Base-by-base conservation (phyloP, 2,113 vertebrate species). In the Ramphastos sulfuratus region DNA sequence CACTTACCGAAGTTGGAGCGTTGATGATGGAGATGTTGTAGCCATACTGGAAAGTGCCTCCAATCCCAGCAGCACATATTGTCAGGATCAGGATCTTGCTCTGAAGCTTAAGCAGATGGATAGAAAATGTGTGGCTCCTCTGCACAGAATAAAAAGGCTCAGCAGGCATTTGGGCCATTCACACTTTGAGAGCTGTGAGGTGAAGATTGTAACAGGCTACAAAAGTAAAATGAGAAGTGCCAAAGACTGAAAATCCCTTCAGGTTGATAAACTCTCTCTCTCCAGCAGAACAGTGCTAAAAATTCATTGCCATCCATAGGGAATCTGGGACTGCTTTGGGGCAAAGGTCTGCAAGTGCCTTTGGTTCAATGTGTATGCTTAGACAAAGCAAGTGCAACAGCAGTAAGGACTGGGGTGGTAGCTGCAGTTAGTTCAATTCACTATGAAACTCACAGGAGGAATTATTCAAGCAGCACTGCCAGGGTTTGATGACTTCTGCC, bases 1-100 rank as follows among this genome's bases (percentile, higher is more conserved):
- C 23, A 96, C 98, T 94, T 96, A 99, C 99, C 55, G 73, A 79
- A 56, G 98, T 98, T 1, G 98, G 98, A 77, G 98, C 97, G 42
- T 98, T 99, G 98, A 99, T 99, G 90, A 99, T 98, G 60, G 98
- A 98, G 15, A 99, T 98, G 95, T 98, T 99, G 96, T 99, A 99
- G 44, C 99, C 98, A 30, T 99, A 99, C 7, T 99, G 99, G 90
- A 99, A 98, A 52, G 98, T 99, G 82, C 99, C 99, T 75, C 99
- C 99, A 81, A 98, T 98, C 54, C 98, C 98, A 67, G 98, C 98
- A 2, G 98, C 98, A 42, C 98, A 98, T 95, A 98, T 92, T 78
- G 98, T 98, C 56, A 99, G 96, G 80, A 98, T 95, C 94, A 99
- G 94, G 70, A 97, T 97, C 90, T 97, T 95, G 89, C 87, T 81